Percentiles rank a stretch among this genome's conserved stretches.
Evolutionary conservation across 1,140 invertebrate species (phyloP).

Genomic region (Bombus sibiricus): DNA sequence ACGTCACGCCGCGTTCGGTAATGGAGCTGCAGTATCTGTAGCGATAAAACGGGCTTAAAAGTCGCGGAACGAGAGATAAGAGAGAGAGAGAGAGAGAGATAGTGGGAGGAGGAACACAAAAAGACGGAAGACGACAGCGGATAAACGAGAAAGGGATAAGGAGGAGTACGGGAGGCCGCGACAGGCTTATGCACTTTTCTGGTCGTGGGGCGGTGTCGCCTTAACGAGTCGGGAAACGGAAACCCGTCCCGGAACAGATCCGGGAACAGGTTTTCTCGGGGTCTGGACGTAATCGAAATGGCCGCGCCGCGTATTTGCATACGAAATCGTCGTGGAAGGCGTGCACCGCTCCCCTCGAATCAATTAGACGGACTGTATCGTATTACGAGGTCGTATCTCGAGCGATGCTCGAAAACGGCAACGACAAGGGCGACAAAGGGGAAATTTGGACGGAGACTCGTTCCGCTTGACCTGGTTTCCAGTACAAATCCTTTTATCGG

Average conservation of each 20-base stretch:
- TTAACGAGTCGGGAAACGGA: constrained; percentile 73
- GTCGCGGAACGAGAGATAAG: no score
- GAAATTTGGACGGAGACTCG: background rate
- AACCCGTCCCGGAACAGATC: constrained; percentile 72
- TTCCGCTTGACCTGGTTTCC: background rate
- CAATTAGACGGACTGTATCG: background rate
- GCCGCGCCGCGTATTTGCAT: constrained; percentile 49
- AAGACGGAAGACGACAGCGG: background rate
- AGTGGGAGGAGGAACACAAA: background rate
- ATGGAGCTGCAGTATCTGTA: constrained; percentile 3
- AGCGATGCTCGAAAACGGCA: background rate
- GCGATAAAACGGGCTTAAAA: constrained; percentile 18
- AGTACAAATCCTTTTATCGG: background rate
- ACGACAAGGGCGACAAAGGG: background rate
- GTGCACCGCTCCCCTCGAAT: background rate
- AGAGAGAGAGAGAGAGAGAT: background rate
- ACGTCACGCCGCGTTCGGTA: background rate
- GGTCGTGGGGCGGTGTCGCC: constrained; percentile 58
- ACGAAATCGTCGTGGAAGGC: constrained; percentile 21
- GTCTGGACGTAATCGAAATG: constrained; percentile 57
- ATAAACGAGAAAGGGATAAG: constrained; percentile 46
- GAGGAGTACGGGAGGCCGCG: background rate
- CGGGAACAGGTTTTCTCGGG: constrained; percentile 69
- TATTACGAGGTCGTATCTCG: background rate
- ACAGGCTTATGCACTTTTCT: constrained; percentile 64